Percentiles rank a stretch among this genome's conserved stretches.
These are phyloP conservation scores for Glaucomys volans DNA, from an alignment of 2,113 vertebrate genomes.

Conservation along the genomic window DNA sequence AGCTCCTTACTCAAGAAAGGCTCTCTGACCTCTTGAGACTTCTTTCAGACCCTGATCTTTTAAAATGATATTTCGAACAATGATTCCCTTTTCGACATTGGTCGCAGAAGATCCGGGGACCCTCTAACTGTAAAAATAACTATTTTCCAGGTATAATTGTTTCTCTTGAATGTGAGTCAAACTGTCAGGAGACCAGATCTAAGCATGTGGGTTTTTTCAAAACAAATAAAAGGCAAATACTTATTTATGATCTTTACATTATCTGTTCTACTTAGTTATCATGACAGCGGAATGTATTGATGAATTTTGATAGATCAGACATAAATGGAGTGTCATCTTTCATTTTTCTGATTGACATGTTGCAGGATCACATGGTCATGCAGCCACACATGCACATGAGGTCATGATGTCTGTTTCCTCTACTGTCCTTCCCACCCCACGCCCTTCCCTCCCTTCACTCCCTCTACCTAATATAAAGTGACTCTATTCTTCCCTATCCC, in stretches of 20 bases:
- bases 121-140: not conserved
- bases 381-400: too few relatives aligned
- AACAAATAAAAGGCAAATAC: not conserved
- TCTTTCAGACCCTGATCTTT: slow-evolving; percentile 8
- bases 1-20: not conserved
- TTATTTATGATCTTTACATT: not conserved
- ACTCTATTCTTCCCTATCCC: too few relatives aligned
- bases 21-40: slow-evolving; percentile 35
- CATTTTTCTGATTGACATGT: too few relatives aligned
- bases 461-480: too few relatives aligned
- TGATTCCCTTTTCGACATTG: slow-evolving; percentile 10
- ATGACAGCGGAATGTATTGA: too few relatives aligned
- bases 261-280: too few relatives aligned
- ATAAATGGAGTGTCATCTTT: too few relatives aligned
- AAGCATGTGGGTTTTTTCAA: not conserved
- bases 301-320: too few relatives aligned
- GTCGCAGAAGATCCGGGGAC: not conserved
- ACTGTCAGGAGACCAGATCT: not conserved
- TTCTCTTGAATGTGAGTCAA: not conserved
- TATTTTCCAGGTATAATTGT: not conserved
- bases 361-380: too few relatives aligned
- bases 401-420: too few relatives aligned
- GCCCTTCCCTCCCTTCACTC: too few relatives aligned
- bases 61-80: not conserved
- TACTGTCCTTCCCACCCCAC: too few relatives aligned